Conservation (phyloP, 2,797 vertebrate genomes). For the Tolypeutes matacus region DNA sequence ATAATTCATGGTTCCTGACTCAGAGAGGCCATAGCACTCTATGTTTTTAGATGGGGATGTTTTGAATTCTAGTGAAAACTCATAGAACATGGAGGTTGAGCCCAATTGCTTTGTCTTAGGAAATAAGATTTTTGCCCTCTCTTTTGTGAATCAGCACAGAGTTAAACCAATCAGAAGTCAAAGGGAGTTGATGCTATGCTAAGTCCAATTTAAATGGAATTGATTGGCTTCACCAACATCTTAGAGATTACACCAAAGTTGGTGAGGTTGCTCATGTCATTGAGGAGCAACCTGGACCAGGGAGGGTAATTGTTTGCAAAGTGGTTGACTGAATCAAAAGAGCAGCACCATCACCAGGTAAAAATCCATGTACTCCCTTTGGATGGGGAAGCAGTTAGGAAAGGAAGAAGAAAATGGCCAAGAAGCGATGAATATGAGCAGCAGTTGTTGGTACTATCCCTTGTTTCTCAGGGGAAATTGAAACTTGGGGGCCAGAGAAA, state of each 20-base stretch:
- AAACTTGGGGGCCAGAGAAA: not conserved
- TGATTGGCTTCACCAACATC: not conserved
- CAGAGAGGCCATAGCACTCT: not conserved
- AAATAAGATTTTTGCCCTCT: not conserved
- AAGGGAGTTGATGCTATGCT: not conserved
- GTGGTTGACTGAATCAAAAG: not conserved
- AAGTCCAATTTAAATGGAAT: not conserved
- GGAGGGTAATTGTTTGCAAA: not conserved
- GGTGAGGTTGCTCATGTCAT: not conserved
- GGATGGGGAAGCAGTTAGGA: not conserved
- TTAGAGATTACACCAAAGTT: not conserved
- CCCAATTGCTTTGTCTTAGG: not conserved
- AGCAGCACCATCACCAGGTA: not conserved
- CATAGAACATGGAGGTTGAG: not conserved
- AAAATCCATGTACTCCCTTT: not conserved
- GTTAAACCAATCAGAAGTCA: not conserved
- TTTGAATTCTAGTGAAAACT: conserved; percentile 22
- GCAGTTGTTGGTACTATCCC: not conserved
- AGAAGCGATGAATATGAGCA: not conserved
- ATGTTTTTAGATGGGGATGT: not conserved
- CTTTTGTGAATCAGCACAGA: conserved; percentile 5
- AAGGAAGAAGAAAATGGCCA: not conserved
- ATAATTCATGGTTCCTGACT: not conserved
- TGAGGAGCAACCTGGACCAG: not conserved
- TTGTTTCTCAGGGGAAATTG: not conserved